Base-by-base conservation (phyloP, 2,797 vertebrate genomes). In the Liasis olivaceus region DNA sequence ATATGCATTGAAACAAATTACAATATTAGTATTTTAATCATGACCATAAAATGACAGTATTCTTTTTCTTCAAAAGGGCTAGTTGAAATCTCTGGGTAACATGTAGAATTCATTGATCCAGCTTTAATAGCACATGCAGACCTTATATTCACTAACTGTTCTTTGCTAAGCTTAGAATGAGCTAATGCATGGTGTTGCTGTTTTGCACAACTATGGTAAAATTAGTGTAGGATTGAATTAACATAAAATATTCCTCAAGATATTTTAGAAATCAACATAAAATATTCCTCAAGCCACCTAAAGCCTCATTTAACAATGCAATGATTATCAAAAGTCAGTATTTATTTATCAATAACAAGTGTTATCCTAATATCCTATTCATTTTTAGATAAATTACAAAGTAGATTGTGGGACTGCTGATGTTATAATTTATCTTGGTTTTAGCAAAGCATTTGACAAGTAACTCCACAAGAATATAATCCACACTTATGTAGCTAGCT, bases 281-380 rank as follows among this genome's bases (percentile, higher is more conserved):
- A 81, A 62, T 13, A 88, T 28, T 77, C 28, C 59, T 88, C 60
- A 62, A 81, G 17, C 5, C 56, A 91, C 20, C 15, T 24, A 17
- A 81, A 88, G 56, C 87, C 66, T 88, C 31, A 77, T 28, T 91
- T 77, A 51, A 56, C 86, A 91, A 77, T 42, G n/a, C n/a, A 77
- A 1, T 62, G 22, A 72, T 31, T 72, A 72, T 36, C 13, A 72
- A 51, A 72, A 72, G 31, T 31, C n/a, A 72, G n/a, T 69, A 31
- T 69, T 31, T 72, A 6, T 72, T 72, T n/a, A 31, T 72, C n/a
- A 72, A 13, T 69, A 36, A 72, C n/a, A 72, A 72, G 14, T 72
- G 6, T 6, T 36, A 72, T 72, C 31, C n/a, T 17, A 72, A 72
- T 72, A 31, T 17, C n/a, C 31, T 72, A 72, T 72, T 31, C 31